Conservation (phyloP, 2,797 vertebrate species). For the Esox lucius region DNA sequence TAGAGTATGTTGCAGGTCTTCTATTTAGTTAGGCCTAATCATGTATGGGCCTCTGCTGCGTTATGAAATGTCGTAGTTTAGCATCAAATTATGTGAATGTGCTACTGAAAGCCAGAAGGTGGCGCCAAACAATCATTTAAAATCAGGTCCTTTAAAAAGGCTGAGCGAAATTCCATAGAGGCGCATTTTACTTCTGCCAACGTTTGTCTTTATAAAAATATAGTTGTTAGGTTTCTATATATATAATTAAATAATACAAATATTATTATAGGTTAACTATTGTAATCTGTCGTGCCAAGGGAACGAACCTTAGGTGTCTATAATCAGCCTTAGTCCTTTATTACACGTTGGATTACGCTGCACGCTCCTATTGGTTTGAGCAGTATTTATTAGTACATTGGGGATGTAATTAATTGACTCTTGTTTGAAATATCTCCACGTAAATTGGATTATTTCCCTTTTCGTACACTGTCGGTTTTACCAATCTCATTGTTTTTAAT, state of each 20-base stretch:
- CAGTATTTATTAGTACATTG: neutral
- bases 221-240: neutral
- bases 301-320: neutral
- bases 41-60: too few relatives aligned
- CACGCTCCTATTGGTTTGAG: neutral
- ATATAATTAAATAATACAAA: neutral
- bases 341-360: neutral
- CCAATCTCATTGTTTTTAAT: too few relatives aligned
- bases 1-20: neutral
- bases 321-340: neutral
- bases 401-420: neutral
- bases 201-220: neutral
- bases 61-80: too few relatives aligned
- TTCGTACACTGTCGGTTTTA: too few relatives aligned
- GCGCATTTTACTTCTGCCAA: neutral
- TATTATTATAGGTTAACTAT: neutral
- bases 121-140: slow-evolving; percentile 7
- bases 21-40: neutral
- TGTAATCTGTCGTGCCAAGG: neutral
- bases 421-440: too few relatives aligned
- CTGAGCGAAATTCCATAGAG: neutral
- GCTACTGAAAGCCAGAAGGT: slow-evolving; percentile 12
- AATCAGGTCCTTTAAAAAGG: neutral
- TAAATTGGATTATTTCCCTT: too few relatives aligned
- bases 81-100: neutral